Conservation (phyloP, 2,797 vertebrate genomes). For the Emys orbicularis region DNA sequence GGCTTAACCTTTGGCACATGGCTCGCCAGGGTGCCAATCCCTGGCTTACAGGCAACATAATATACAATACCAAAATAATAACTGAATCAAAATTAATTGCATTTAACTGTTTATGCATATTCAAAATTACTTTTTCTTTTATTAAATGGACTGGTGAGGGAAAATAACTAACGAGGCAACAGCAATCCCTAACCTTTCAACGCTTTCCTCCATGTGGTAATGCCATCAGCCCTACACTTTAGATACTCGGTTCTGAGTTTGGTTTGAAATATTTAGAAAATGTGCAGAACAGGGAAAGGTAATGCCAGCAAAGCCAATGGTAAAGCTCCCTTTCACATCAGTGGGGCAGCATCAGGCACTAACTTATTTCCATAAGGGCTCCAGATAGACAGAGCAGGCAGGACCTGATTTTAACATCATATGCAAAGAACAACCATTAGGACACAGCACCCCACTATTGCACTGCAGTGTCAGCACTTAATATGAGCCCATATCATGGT, state of each 20-base stretch:
- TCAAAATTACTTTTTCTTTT: neutral
- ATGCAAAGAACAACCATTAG: neutral
- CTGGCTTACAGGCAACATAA: neutral
- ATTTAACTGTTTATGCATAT: neutral
- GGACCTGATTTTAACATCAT: no score
- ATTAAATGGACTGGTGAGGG: neutral
- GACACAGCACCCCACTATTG: neutral
- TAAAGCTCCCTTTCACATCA: neutral
- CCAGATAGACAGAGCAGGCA: rapidly evolving
- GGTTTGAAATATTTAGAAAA: neutral
- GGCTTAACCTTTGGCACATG: no score
- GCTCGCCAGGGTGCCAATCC: no score
- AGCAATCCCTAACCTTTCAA: neutral
- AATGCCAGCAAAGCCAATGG: rapidly evolving
- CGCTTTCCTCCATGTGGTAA: no score
- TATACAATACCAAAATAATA: neutral
- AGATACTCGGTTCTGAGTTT: neutral
- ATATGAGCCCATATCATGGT: neutral
- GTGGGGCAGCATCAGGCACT: rapidly evolving
- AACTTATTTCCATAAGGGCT: rapidly evolving
- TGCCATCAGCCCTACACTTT: neutral
- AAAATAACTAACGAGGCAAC: neutral
- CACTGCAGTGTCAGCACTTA: neutral
- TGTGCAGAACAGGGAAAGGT: neutral
- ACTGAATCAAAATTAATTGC: neutral